phyloP scores from a whole-genome alignment of 2,888 invertebrate species.

The Drosophila ochracea region DNA sequence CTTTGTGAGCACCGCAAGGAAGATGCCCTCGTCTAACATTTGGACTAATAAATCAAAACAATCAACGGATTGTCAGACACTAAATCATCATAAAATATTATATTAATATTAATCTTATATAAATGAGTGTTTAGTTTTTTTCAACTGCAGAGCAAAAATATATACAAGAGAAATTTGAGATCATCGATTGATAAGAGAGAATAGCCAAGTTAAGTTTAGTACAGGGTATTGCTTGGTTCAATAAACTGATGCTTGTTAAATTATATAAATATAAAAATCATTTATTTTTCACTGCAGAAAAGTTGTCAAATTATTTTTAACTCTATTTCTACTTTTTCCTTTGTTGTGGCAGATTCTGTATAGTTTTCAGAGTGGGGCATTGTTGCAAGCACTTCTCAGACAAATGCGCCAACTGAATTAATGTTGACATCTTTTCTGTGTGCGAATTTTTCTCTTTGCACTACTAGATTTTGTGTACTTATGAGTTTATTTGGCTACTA shows the following conservation, averaged over 20 bases:
- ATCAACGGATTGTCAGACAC: not conserved
- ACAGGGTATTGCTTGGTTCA: constrained; percentile 8
- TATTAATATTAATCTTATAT: not conserved
- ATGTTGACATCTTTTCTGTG: constrained; percentile 23
- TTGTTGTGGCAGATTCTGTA: not conserved
- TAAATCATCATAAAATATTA: not conserved
- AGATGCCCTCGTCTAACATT: constrained; percentile 21
- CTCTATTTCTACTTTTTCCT: constrained; percentile 34
- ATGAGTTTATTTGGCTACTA: not conserved
- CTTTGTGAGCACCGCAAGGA: not conserved
- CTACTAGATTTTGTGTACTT: not conserved
- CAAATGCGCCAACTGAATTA: constrained; percentile 19
- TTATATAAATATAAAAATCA: not conserved
- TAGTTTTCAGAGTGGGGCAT: not conserved
- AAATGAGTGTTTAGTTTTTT: not conserved
- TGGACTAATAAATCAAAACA: not conserved
- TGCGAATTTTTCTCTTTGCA: constrained; percentile 12
- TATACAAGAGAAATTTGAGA: not conserved
- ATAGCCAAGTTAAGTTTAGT: not conserved
- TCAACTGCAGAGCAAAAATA: not conserved
- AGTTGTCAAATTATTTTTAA: constrained; percentile 44
- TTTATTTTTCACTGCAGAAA: constrained; percentile 16
- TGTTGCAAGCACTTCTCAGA: constrained; percentile 12
- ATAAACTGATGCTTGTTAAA: not conserved
- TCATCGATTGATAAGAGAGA: not conserved